A percentile compares a stretch with the other conserved stretches of the same genome.
phyloP scores from a whole-genome alignment of 2,113 vertebrate genomes.

The Ivindomyrus marchei region DNA sequence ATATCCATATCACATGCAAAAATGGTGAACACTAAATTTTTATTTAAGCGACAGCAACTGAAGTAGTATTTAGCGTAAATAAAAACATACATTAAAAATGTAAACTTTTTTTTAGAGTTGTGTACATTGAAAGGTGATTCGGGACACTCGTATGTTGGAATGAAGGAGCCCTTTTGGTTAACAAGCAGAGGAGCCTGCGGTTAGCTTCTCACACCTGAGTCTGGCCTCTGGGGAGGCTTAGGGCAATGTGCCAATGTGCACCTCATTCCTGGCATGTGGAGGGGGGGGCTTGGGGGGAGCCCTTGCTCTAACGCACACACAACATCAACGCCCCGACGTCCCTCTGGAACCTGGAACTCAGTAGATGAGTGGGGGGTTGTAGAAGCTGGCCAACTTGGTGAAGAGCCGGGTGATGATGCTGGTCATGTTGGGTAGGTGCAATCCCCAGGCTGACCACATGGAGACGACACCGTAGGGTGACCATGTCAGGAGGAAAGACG shows the following conservation, averaged over 20 bases:
- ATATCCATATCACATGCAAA: background rate
- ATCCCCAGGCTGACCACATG: slow-evolving; percentile 59
- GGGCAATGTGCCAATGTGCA: slow-evolving; percentile 24
- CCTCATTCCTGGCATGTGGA: slow-evolving; percentile 30
- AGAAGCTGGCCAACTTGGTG: slow-evolving; percentile 74
- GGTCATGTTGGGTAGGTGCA: slow-evolving; percentile 55
- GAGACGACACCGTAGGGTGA: slow-evolving; percentile 66
- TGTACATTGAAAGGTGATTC: slow-evolving; percentile 60
- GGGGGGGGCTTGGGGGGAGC: background rate
- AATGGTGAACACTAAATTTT: background rate
- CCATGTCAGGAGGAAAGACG: slow-evolving; percentile 61
- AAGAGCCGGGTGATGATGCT: slow-evolving; percentile 63
- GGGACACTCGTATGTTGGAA: slow-evolving; percentile 39
- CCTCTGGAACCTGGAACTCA: slow-evolving; percentile 74
- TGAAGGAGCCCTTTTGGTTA: slow-evolving; percentile 51
- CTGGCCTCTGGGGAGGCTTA: slow-evolving; percentile 38
- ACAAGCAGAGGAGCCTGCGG: slow-evolving; percentile 44
- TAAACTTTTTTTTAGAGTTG: slow-evolving; percentile 47
- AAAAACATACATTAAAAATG: background rate
- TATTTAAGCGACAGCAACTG: too few species aligned
- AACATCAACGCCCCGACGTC: slow-evolving; percentile 56
- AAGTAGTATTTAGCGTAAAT: background rate
- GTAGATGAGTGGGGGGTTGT: slow-evolving; percentile 76
- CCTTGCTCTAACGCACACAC: slow-evolving; percentile 53
- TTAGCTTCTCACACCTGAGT: slow-evolving; percentile 47